Evolutionary conservation across 2,888 invertebrate species (phyloP), one percentile per base, ranked within the genome.

Genomic region (Lamellibrachia satsuma): DNA sequence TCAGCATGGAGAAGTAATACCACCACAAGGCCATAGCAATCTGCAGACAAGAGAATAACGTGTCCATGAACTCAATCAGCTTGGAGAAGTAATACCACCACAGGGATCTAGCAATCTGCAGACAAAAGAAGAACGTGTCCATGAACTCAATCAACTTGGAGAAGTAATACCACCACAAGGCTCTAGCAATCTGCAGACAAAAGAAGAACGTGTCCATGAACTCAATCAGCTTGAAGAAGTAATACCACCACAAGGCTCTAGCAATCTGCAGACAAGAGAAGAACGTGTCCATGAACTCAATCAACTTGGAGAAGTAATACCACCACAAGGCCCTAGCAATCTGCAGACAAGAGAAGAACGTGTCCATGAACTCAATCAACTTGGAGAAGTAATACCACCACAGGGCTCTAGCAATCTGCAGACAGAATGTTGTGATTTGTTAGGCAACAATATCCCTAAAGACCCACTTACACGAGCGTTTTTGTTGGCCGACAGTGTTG

Each of bases 51-150:
- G n/a, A 22, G 94, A 96, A 96, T 92, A 97, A 94, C 39, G 97
- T 97, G 94, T 97, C 97, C 92, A 96, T 92, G 95, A 97, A 96
- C 93, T 97, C 97, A n/a, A 96, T 93, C 90, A 95, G 95, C 93
- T 97, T 97, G 22, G 96, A 96, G 94, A 97, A 95, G 94, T 96
- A 97, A 94, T 96, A 97, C 96, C 96, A 96, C 96, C 96, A 97
- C 39, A 96, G 93, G 4, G 96, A 96, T 91, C 95, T 95, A 0
- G 96, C 96, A 94, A 96, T 96, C 96, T 96, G 95, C 27, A 94
- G 95, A 91, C n/a, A n/a, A 90, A 1, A 22, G 94, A 96, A 96
- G 39, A 39, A 39, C 39, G 97, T 97, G 94, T 97, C 97, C 92
- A 96, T 92, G 95, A 97, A 96, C 93, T 97, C 97, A n/a, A 96